Evolutionary conservation across 2,113 vertebrate genomes (phyloP), one percentile per base, ranked within the genome.

Genomic region (Crotophaga sulcirostris): DNA sequence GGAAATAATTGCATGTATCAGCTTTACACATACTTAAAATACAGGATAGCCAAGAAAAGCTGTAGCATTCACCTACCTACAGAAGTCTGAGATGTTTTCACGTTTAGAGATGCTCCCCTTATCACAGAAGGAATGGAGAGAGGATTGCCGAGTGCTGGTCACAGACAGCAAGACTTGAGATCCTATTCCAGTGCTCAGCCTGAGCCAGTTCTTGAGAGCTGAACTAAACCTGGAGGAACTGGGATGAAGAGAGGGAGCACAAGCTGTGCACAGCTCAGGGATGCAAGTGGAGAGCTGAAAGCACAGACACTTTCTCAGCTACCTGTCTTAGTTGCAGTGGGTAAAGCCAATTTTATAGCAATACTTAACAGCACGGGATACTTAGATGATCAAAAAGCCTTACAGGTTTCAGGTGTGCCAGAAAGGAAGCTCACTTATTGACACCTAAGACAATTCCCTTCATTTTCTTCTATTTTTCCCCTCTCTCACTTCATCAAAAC

Each of bases 321-420:
- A 56, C 7, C 7, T 20, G 17, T 49, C 31, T 75, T 28, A 36
- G 26, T 19, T 3, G 6, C 1, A 0, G 55, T 15, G 18, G 29
- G 20, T 56, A 74, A 91, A 54, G 52, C 58, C 47, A 54, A 29
- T 54, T 54, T 54, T 29, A 16, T 54, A 28, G 52, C 26, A 54
- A 54, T 54, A 54, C 28, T 54, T 54, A 54, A 51, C 52, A 54
- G 26, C 52, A 54, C 29, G 52, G 52, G 14, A 54, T 29, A 54
- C 52, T 54, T 29, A 16, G 52, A 28, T 54, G 52, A 54, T 54
- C 52, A 28, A 54, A 54, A 54, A 54, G 26, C 28, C 52, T 26
- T 52, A 16, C 9, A 11, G 8, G 52, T 29, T 29, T 54, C 52
- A 54, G 26, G 13, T 54, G 52, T 54, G 28, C 26, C 52, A 54